Percentiles rank a stretch among this genome's conserved stretches.
These are phyloP conservation scores for Glaucidium brasilianum DNA, from an alignment of 2,113 vertebrate species.

Conservation along the genomic window DNA sequence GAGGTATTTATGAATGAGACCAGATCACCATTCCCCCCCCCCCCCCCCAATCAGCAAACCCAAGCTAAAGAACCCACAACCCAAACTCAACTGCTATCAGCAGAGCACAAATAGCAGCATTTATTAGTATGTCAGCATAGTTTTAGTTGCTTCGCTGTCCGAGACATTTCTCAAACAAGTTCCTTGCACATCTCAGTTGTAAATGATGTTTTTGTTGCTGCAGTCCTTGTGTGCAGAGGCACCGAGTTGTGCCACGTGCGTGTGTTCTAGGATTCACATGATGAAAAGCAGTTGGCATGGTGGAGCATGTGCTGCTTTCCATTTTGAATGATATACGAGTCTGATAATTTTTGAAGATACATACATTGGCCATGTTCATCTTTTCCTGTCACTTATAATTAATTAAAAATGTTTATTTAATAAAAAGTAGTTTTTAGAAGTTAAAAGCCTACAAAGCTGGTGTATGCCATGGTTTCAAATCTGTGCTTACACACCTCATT, in stretches of 20 bases:
- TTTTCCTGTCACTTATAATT: background rate
- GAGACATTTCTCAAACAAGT: background rate
- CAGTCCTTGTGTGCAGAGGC: accelerated
- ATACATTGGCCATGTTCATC: accelerated
- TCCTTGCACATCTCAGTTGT: background rate
- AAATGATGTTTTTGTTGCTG: background rate
- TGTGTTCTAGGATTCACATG: no score
- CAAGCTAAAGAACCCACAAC: background rate
- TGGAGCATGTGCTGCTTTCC: background rate
- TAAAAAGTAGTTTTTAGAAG: background rate
- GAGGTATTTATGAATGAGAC: background rate
- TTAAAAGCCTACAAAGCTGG: background rate
- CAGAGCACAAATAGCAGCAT: background rate
- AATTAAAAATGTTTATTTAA: background rate
- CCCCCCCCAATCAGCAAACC: no score
- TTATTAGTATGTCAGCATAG: background rate
- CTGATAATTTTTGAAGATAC: background rate
- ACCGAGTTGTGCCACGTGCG: accelerated
- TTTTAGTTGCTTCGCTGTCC: background rate
- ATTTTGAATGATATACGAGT: background rate
- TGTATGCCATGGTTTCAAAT: background rate
- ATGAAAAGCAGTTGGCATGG: background rate
- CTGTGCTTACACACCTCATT: background rate
- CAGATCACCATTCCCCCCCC: background rate
- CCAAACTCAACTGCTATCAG: background rate